A percentile compares a stretch with the other conserved stretches of the same genome.
phyloP scores from a whole-genome alignment of 2,113 vertebrate genomes.

The Psilopsiagon aurifrons region DNA sequence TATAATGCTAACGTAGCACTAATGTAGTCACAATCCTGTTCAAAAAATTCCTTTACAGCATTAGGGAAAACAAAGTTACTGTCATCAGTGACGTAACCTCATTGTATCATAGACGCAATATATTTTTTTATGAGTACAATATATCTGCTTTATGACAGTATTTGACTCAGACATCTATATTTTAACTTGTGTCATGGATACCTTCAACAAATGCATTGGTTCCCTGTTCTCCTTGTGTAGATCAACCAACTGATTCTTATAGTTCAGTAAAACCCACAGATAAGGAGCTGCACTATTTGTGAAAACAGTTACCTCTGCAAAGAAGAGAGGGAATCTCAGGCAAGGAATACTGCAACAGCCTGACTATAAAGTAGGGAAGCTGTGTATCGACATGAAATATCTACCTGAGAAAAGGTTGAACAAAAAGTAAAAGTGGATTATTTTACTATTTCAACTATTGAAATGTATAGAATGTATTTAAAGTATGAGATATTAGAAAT shows the following conservation, averaged over 20 bases:
- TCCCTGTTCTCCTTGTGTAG: background rate
- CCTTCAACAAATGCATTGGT: background rate
- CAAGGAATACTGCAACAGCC: background rate
- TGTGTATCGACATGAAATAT: background rate
- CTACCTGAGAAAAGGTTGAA: background rate
- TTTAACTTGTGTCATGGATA: background rate
- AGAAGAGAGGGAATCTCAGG: background rate
- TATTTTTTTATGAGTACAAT: background rate
- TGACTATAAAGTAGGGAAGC: background rate
- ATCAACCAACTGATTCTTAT: background rate
- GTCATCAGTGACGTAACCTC: background rate
- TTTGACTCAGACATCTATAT: background rate
- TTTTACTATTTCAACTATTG: background rate
- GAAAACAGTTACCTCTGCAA: background rate
- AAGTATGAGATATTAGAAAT: background rate
- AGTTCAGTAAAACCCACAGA: background rate
- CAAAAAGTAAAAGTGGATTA: background rate
- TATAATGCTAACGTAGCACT: background rate
- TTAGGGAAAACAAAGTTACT: background rate
- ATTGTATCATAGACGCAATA: background rate
- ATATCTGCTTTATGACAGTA: background rate
- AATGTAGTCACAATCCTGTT: background rate
- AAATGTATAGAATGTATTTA: background rate
- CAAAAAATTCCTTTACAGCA: background rate
- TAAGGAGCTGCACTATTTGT: background rate